These are phyloP conservation scores for Tineola bisselliella DNA, from an alignment of 2,888 invertebrate species.

Conservation along the genomic window DNA sequence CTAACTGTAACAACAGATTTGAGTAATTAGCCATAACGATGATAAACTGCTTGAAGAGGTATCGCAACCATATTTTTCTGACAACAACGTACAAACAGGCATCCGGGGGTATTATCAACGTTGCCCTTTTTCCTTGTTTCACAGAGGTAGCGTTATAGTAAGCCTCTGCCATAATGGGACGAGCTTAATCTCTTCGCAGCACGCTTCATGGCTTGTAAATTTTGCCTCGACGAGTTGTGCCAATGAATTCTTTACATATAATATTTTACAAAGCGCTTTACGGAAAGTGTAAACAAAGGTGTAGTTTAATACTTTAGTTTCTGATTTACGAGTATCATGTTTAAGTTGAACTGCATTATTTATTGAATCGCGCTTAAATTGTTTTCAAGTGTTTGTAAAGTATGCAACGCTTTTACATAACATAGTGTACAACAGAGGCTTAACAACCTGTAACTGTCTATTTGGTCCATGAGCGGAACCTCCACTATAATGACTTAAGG, in stretches of 20 bases:
- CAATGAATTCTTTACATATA: slow-evolving; percentile 13
- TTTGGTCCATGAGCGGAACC: too few species aligned
- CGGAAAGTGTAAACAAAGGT: not conserved
- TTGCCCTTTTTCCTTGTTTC: slow-evolving; percentile 8
- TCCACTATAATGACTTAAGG: too few species aligned
- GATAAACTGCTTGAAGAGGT: slow-evolving; percentile 1
- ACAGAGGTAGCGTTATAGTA: slow-evolving; percentile 5
- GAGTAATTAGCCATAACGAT: slow-evolving; percentile 4
- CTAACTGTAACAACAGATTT: not conserved
- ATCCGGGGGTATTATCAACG: not conserved
- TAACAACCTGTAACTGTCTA: too few species aligned
- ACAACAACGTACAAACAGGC: not conserved
- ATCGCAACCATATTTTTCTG: not conserved
- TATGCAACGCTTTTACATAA: too few species aligned
- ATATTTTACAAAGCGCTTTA: not conserved
- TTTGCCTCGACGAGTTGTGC: slow-evolving; percentile 11
- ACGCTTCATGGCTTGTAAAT: slow-evolving; percentile 13
- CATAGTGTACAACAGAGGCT: too few species aligned
- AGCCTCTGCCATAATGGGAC: slow-evolving; percentile 10
- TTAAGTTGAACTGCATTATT: too few species aligned
- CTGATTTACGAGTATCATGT: not conserved
- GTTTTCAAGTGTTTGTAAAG: too few species aligned
- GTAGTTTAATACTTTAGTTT: not conserved
- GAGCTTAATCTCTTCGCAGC: slow-evolving; percentile 6
- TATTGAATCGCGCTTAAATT: too few species aligned